phyloP scores from a whole-genome alignment of 2,797 vertebrate species.

The Menidia menidia region DNA sequence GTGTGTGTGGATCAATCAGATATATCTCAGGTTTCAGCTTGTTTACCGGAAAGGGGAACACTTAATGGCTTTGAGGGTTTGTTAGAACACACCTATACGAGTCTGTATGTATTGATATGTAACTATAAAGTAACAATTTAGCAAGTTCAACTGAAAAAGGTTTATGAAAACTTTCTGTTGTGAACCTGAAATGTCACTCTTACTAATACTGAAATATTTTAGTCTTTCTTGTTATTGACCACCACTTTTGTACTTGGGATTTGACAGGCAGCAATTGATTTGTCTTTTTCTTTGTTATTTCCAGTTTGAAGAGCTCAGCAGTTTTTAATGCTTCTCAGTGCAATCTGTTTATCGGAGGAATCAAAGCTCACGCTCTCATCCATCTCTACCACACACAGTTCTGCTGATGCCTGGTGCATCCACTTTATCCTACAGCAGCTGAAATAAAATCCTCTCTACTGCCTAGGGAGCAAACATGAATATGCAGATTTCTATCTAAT shows the following conservation, averaged over 20 bases:
- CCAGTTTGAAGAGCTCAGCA: slow-evolving; percentile 63
- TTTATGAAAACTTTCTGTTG: too few species aligned
- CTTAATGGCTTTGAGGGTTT: slow-evolving; percentile 42
- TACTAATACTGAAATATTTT: neutral
- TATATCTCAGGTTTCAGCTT: slow-evolving; percentile 63
- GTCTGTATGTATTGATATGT: slow-evolving; percentile 2
- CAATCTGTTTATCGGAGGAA: slow-evolving; percentile 56
- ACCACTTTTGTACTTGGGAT: slow-evolving; percentile 21
- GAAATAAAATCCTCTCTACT: slow-evolving; percentile 39
- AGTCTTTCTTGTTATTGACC: neutral
- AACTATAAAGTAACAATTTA: neutral
- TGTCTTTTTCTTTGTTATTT: slow-evolving; percentile 46
- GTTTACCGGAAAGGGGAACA: slow-evolving; percentile 67
- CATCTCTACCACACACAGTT: slow-evolving; percentile 33
- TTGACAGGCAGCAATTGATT: slow-evolving; percentile 44
- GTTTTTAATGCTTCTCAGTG: slow-evolving; percentile 46
- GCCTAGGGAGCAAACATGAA: slow-evolving; percentile 15
- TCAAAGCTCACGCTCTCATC: slow-evolving; percentile 45
- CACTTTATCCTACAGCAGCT: slow-evolving; percentile 42
- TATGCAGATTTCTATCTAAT: slow-evolving; percentile 21
- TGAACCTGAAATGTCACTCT: neutral
- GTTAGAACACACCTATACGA: slow-evolving; percentile 24
- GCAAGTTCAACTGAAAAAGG: neutral
- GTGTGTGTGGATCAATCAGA: slow-evolving; percentile 54
- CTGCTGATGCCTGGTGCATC: slow-evolving; percentile 60